Conservation (phyloP, 2,113 vertebrate species). For the Cyprinodon variegatus region DNA sequence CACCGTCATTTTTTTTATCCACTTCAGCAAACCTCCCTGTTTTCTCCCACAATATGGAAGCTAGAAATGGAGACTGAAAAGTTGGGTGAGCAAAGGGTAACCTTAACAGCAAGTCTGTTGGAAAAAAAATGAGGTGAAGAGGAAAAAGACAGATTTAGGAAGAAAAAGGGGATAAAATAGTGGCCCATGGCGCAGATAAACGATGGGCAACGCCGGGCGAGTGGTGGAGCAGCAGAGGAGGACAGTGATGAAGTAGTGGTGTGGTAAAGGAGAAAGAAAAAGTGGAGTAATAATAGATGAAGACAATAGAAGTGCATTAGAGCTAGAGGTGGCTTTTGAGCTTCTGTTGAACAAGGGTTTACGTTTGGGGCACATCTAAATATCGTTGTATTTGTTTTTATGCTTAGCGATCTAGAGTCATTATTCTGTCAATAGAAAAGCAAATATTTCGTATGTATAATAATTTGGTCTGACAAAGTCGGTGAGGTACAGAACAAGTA, state of each 20-base stretch:
- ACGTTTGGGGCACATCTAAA: conserved; percentile 28
- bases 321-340: conserved; percentile 46
- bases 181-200: conserved; percentile 49
- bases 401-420: conserved; percentile 34
- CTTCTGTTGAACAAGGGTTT: conserved; percentile 18
- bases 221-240: conserved; percentile 61
- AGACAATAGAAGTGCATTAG: conserved; percentile 83
- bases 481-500: neutral
- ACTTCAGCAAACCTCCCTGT: conserved; percentile 9
- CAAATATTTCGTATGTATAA: neutral
- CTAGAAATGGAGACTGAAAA: conserved; percentile 43
- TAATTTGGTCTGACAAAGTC: neutral
- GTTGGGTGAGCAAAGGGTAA: conserved; percentile 1
- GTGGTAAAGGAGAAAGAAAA: conserved; percentile 44
- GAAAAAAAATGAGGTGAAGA: conserved; percentile 43
- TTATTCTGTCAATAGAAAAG: neutral
- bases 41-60: conserved; percentile 19
- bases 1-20: conserved; percentile 13
- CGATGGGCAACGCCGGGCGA: conserved; percentile 65
- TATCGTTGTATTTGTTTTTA: conserved; percentile 29
- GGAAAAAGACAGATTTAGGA: conserved; percentile 55
- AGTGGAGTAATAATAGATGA: conserved; percentile 80
- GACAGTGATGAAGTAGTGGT: conserved; percentile 78
- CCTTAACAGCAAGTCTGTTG: conserved; percentile 13
- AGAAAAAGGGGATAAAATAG: conserved; percentile 52